These are phyloP conservation scores for Acronicta aceris DNA, from an alignment of 2,888 invertebrate species.

Conservation along the genomic window DNA sequence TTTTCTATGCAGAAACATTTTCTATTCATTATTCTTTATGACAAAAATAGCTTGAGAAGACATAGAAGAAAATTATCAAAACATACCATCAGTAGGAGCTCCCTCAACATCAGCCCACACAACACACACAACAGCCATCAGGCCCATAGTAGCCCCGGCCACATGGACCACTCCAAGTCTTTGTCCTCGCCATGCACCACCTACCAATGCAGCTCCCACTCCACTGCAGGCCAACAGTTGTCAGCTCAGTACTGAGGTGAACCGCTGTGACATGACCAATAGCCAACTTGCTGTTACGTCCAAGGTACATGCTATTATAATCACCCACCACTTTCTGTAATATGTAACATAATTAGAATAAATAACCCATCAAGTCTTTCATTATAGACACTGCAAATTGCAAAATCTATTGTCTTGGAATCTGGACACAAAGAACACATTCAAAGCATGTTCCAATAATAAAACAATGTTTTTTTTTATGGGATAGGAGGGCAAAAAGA, in stretches of 20 bases:
- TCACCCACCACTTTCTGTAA: slow-evolving; percentile 91
- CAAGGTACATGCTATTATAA: slow-evolving; percentile 93
- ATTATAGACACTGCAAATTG: no score
- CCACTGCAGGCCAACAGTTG: slow-evolving; percentile 96
- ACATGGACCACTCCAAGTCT: slow-evolving; percentile 93
- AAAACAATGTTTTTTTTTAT: no score
- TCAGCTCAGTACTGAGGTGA: slow-evolving; percentile 88
- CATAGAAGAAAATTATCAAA: background rate
- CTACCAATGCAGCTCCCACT: slow-evolving; percentile 94
- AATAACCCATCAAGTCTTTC: no score
- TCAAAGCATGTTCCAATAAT: background rate
- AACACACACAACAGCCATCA: slow-evolving; percentile 94
- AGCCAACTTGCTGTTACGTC: slow-evolving; percentile 97
- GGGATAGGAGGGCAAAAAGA: no score
- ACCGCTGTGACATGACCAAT: slow-evolving; percentile 93
- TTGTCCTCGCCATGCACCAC: slow-evolving; percentile 93
- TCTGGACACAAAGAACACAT: slow-evolving; percentile 3
- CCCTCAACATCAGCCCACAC: slow-evolving; percentile 95
- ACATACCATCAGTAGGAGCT: slow-evolving; percentile 90
- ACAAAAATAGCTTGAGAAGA: background rate
- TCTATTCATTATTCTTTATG: background rate
- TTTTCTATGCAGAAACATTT: no score
- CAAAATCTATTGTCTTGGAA: no score
- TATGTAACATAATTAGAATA: background rate
- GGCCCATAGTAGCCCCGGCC: slow-evolving; percentile 93